Evolutionary conservation across 2,113 vertebrate species (phyloP).

Genomic region (Dermatemys mawii): DNA sequence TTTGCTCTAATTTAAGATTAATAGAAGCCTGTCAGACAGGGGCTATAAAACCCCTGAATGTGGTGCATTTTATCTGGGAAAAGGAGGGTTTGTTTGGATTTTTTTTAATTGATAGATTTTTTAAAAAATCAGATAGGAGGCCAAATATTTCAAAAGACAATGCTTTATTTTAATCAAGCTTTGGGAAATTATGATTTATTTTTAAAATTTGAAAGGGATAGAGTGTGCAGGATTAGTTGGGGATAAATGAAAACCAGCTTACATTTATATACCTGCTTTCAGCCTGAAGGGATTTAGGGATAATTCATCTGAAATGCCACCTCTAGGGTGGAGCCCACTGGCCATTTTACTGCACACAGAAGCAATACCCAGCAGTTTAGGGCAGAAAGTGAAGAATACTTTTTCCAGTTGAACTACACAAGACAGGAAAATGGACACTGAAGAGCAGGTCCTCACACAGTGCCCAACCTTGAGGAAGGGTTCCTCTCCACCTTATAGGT

Average conservation of each 20-base stretch:
- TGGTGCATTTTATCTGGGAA: slow-evolving; percentile 16
- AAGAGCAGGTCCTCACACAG: too few relatives aligned
- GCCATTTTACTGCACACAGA: background rate
- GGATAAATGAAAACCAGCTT: background rate
- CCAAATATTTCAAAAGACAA: background rate
- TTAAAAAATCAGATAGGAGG: background rate
- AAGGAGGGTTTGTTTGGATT: background rate
- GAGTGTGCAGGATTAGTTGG: background rate
- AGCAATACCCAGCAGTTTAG: background rate
- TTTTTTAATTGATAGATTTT: background rate
- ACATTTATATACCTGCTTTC: background rate
- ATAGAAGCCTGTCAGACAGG: background rate
- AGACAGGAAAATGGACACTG: background rate
- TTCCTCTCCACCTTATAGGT: background rate
- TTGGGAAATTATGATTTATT: slow-evolving; percentile 3
- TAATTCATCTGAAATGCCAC: background rate
- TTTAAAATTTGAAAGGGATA: background rate
- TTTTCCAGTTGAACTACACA: background rate
- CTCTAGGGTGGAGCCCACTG: background rate
- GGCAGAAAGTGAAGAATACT: background rate
- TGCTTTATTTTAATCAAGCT: slow-evolving; percentile 13
- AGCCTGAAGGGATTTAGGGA: background rate
- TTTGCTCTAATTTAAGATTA: slow-evolving; percentile 57
- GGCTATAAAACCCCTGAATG: slow-evolving; percentile 31
- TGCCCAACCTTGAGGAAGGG: background rate